Conservation (phyloP, 2,888 invertebrate species). For the Mycogona germanica region DNA sequence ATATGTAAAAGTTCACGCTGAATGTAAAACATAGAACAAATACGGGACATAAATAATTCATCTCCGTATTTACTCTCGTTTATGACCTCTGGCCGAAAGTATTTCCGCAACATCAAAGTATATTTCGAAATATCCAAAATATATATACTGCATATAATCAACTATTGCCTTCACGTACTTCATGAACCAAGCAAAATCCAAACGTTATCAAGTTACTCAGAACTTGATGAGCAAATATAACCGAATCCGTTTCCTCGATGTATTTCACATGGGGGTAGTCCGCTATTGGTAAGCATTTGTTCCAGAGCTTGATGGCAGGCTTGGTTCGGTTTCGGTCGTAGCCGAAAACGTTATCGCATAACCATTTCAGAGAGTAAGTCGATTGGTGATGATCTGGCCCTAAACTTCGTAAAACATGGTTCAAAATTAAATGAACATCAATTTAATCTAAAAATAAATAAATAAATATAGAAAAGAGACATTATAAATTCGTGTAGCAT, state of each 20-base stretch:
- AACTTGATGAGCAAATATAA: slow-evolving; percentile 24
- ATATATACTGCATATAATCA: not conserved
- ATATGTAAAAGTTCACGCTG: too few relatives aligned
- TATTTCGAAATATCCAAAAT: not conserved
- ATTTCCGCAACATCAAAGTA: too few relatives aligned
- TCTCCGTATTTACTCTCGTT: too few relatives aligned
- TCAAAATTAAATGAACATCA: too few relatives aligned
- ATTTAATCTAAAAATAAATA: too few relatives aligned
- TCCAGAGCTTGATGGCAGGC: slow-evolving; percentile 5
- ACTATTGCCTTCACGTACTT: slow-evolving; percentile 37
- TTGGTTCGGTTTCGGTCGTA: not conserved
- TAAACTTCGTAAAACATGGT: too few relatives aligned
- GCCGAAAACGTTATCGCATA: slow-evolving; percentile 3
- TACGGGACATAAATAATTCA: too few relatives aligned
- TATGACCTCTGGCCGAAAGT: too few relatives aligned
- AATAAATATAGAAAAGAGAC: too few relatives aligned
- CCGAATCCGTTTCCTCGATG: not conserved
- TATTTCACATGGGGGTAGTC: slow-evolving; percentile 8
- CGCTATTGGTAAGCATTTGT: not conserved
- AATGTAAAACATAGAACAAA: too few relatives aligned
- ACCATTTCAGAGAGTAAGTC: slow-evolving; percentile 5
- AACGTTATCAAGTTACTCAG: slow-evolving; percentile 26
- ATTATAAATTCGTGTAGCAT: too few relatives aligned
- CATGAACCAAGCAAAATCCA: slow-evolving; percentile 24
- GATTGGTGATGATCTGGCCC: slow-evolving; percentile 14